Conservation (phyloP, 2,888 invertebrate species). For the Xylophagus ater region DNA sequence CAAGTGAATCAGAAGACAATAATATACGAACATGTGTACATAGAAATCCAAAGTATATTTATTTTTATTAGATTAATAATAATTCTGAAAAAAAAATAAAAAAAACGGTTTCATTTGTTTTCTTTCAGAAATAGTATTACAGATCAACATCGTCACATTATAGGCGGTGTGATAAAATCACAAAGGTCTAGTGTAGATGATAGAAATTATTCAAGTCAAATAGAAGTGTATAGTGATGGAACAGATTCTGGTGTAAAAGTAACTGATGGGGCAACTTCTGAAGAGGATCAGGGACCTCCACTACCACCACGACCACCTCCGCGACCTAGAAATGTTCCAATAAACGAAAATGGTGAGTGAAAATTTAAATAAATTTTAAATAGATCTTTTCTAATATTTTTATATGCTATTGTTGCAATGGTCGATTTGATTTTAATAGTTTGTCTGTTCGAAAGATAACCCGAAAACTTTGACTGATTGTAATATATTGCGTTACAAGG, state of each 20-base stretch:
- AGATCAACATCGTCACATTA: constrained; percentile 18
- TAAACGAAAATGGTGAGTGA: constrained; percentile 22
- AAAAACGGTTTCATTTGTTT: constrained; percentile 8
- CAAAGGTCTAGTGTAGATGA: constrained; percentile 19
- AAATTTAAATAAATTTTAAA: background rate
- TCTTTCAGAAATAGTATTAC: constrained; percentile 20
- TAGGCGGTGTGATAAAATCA: constrained; percentile 7
- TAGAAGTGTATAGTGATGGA: constrained; percentile 31
- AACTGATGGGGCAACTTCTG: constrained; percentile 23
- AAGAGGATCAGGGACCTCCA: constrained; percentile 35
- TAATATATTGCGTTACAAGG: too few relatives aligned
- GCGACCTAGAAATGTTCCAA: constrained; percentile 20
- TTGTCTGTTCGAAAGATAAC: too few relatives aligned
- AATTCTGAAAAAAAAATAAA: constrained; percentile 1
- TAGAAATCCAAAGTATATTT: constrained; percentile 2
- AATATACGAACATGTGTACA: constrained; percentile 17
- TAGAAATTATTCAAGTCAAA: constrained; percentile 24
- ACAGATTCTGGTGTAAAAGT: constrained; percentile 27
- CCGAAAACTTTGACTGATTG: too few relatives aligned
- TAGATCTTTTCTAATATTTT: too few relatives aligned
- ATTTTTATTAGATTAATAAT: background rate
- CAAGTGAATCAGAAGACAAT: constrained; percentile 24
- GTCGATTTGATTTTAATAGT: too few relatives aligned
- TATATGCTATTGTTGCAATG: too few relatives aligned
- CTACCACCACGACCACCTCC: constrained; percentile 37